Percentiles rank a stretch among this genome's conserved stretches.
phyloP scores from a whole-genome alignment of 2,888 invertebrate genomes.

The Metopia argyrocephala region DNA sequence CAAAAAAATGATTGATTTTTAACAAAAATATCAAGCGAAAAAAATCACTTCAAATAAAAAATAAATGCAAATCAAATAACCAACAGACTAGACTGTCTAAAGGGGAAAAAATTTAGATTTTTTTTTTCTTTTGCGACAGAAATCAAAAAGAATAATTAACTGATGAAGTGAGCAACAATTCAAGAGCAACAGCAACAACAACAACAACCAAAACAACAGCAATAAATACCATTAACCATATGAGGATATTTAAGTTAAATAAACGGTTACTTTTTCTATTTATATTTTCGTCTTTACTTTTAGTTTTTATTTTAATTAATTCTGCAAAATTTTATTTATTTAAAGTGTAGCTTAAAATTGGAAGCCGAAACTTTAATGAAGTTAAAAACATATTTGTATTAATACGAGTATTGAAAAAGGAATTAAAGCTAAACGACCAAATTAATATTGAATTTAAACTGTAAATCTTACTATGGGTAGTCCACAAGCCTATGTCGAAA shows the following conservation, averaged over 20 bases:
- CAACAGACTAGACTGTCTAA: background rate
- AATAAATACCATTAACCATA: constrained; percentile 28
- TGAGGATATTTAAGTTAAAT: background rate
- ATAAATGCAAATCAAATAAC: constrained; percentile 1
- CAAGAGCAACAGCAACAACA: constrained; percentile 15
- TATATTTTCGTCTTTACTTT: too few relatives aligned
- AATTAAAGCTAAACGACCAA: too few relatives aligned
- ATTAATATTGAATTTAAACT: too few relatives aligned
- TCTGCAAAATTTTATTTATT: too few relatives aligned
- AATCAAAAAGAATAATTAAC: constrained; percentile 29
- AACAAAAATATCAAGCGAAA: constrained; percentile 15
- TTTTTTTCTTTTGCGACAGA: background rate
- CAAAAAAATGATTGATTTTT: constrained; percentile 31
- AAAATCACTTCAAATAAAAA: background rate
- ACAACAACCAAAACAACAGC: background rate
- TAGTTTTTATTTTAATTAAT: too few relatives aligned
- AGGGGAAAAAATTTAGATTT: background rate
- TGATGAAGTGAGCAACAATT: constrained; percentile 49
- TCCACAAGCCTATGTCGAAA: too few relatives aligned
- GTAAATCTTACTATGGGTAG: too few relatives aligned
- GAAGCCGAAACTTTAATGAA: too few relatives aligned
- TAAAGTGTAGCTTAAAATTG: too few relatives aligned
- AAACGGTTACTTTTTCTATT: background rate
- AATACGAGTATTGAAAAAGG: too few relatives aligned
- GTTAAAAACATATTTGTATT: too few relatives aligned